These are phyloP conservation scores for Solea solea DNA, from an alignment of 2,113 vertebrate genomes.

Conservation along the genomic window DNA sequence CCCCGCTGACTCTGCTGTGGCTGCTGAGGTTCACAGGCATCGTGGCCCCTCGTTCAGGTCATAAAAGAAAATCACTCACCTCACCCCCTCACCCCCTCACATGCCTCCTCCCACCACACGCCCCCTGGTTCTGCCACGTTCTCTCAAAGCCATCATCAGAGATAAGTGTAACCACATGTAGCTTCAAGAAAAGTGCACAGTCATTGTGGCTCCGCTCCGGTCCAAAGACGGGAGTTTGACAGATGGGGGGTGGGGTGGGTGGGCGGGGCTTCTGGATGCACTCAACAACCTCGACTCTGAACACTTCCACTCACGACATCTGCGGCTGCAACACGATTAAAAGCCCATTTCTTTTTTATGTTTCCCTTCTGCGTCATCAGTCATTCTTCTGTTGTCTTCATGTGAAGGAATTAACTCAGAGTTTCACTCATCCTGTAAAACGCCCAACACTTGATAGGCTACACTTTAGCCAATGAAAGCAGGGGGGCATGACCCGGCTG, in stretches of 20 bases:
- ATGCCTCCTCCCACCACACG: not conserved
- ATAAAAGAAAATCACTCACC: conserved; percentile 6
- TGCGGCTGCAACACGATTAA: too few relatives aligned
- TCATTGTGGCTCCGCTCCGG: conserved; percentile 61
- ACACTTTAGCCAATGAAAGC: not conserved
- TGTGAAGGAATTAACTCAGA: too few relatives aligned
- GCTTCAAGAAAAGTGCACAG: conserved; percentile 67
- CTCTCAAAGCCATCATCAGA: conserved; percentile 19
- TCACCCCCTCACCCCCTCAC: not conserved
- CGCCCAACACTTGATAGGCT: not conserved
- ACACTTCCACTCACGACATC: not conserved
- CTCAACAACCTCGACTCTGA: conserved; percentile 18
- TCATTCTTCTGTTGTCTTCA: too few relatives aligned
- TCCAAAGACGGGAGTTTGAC: not conserved
- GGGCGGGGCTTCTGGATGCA: conserved; percentile 3
- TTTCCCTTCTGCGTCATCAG: too few relatives aligned
- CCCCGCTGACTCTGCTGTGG: too few relatives aligned
- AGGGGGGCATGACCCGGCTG: not conserved
- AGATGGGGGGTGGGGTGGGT: not conserved
- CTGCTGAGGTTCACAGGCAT: not conserved
- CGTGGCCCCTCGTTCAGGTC: not conserved
- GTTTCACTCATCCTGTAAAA: not conserved
- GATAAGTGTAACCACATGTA: conserved; percentile 76
- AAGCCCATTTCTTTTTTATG: too few relatives aligned
- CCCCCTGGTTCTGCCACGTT: conserved; percentile 1